phyloP scores from a whole-genome alignment of 2,113 vertebrate species.

The Phylloscopus trochiloides region DNA sequence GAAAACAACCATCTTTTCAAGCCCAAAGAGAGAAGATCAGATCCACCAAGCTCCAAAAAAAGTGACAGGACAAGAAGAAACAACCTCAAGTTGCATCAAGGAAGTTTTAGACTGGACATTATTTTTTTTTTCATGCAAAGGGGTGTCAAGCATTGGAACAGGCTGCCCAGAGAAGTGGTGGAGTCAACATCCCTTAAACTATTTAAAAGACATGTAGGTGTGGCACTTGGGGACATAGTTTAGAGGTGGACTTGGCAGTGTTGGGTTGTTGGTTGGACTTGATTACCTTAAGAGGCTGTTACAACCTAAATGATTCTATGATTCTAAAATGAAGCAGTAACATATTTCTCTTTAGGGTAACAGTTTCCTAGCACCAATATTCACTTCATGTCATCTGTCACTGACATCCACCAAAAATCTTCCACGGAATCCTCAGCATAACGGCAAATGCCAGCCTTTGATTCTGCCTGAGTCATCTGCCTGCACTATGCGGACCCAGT shows the following conservation, averaged over 20 bases:
- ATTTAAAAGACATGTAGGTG: background rate
- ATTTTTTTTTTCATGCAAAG: too few species aligned
- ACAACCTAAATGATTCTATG: background rate
- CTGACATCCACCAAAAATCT: background rate
- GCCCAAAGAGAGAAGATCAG: background rate
- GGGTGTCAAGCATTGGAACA: background rate
- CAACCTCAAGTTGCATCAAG: background rate
- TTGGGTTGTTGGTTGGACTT: background rate
- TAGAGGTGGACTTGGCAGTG: background rate
- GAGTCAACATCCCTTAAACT: background rate
- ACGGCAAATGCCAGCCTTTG: background rate
- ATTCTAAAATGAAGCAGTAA: background rate
- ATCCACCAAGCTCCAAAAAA: background rate
- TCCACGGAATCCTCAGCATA: background rate
- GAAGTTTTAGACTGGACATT: background rate
- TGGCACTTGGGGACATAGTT: background rate
- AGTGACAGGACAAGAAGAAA: background rate
- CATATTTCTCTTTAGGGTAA: background rate
- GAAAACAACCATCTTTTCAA: background rate
- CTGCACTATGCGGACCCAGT: accelerated
- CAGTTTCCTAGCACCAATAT: background rate
- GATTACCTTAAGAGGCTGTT: background rate
- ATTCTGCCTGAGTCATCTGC: background rate
- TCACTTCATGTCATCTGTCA: background rate
- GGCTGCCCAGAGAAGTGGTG: background rate